Conservation (phyloP, 2,797 vertebrate genomes). For the Arrhamphus sclerolepis region DNA sequence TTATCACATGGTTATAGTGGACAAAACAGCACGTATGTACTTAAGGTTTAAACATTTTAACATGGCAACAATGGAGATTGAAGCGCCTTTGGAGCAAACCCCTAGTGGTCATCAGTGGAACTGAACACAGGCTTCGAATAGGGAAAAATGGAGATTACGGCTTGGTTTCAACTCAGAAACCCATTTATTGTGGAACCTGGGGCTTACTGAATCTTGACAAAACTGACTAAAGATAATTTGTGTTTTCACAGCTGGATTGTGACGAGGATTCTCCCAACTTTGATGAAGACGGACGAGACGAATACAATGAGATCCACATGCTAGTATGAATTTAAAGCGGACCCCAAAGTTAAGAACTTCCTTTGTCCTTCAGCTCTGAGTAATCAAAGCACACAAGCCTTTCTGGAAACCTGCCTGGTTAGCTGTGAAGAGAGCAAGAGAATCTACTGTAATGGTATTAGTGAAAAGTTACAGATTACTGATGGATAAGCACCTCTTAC, state of each 20-base stretch:
- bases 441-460: conserved; percentile 15
- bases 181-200: no score
- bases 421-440: conserved; percentile 12
- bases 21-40: no score
- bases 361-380: conserved; percentile 29
- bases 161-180: no score
- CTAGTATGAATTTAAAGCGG: conserved; percentile 81
- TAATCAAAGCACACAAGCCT: conserved; percentile 25
- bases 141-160: no score
- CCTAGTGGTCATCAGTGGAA: no score
- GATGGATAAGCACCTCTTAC: conserved; percentile 30
- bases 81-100: no score
- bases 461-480: conserved; percentile 37
- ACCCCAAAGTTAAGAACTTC: conserved; percentile 3
- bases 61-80: no score
- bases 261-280: conserved; percentile 96
- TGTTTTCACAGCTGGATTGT: conserved; percentile 86
- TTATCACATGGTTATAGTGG: no score
- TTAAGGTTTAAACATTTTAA: no score
- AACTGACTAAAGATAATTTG: no score
- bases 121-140: no score
- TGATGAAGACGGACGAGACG: conserved; percentile 93
- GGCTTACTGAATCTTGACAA: no score
- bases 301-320: conserved; percentile 99
- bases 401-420: conserved; percentile 41